Conservation (phyloP, 2,797 vertebrate genomes). For the Dicrostonyx torquatus region DNA sequence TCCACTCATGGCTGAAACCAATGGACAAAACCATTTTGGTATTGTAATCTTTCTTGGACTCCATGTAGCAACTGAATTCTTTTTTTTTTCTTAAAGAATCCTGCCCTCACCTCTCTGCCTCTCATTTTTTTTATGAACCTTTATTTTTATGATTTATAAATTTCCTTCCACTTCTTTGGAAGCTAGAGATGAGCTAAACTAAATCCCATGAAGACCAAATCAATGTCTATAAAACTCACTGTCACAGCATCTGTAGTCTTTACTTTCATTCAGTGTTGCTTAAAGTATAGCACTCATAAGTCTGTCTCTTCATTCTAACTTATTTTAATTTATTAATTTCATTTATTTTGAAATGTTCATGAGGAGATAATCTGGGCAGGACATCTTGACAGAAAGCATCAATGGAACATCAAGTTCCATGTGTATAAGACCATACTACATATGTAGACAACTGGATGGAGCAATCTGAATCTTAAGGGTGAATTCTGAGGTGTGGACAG, state of each 20-base stretch:
- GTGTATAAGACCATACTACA: not conserved
- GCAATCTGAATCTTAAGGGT: not conserved
- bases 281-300: not conserved
- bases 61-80: not conserved
- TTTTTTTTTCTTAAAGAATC: not conserved
- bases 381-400: not conserved
- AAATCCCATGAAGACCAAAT: not conserved
- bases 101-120: not conserved
- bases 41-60: not conserved
- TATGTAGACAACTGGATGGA: not conserved
- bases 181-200: not conserved
- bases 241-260: not conserved
- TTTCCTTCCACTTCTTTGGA: not conserved
- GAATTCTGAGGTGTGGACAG: not conserved
- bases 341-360: not conserved
- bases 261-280: not conserved
- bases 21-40: not conserved
- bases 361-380: not conserved
- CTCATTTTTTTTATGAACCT: not conserved
- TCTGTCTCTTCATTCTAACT: not conserved
- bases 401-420: not conserved
- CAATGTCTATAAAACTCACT: not conserved
- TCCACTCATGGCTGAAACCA: not conserved
- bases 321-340: not conserved
- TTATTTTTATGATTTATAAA: not conserved